Conservation (phyloP, 2,888 invertebrate species). For the Himalopsyche kuldschensis region DNA sequence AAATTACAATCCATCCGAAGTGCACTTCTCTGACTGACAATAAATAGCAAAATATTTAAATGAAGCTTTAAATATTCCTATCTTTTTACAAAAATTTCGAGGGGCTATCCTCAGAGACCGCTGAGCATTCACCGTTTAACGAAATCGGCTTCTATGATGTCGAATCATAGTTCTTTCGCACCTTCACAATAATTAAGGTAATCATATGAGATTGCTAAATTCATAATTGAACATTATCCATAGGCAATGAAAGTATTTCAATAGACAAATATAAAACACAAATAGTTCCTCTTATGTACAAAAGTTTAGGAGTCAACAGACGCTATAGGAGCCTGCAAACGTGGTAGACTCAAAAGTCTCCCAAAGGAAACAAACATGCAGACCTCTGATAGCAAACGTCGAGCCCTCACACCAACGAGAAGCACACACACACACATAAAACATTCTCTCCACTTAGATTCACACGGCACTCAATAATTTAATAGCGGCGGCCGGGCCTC, state of each 20-base stretch:
- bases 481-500: conserved; percentile 26
- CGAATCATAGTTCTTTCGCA: not conserved
- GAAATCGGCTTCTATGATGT: not conserved
- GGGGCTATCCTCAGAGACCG: not conserved
- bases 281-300: not conserved
- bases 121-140: not conserved
- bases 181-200: not conserved
- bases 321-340: not conserved
- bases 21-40: not conserved
- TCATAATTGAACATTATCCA: not conserved
- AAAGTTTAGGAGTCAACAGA: not conserved
- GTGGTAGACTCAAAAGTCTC: not conserved
- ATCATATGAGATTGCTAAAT: not conserved
- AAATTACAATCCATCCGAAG: not conserved
- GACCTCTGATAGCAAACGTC: not conserved
- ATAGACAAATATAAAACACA: not conserved
- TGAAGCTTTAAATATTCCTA: not conserved
- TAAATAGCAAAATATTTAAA: not conserved
- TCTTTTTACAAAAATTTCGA: not conserved
- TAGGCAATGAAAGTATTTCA: not conserved
- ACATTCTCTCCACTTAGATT: conserved; percentile 9
- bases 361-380: not conserved
- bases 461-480: conserved; percentile 36
- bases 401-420: not conserved
- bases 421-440: not conserved